Percentiles rank a stretch among this genome's conserved stretches.
Evolutionary conservation across 2,797 vertebrate species (phyloP).

Genomic region (Benthosema pterotum): DNA sequence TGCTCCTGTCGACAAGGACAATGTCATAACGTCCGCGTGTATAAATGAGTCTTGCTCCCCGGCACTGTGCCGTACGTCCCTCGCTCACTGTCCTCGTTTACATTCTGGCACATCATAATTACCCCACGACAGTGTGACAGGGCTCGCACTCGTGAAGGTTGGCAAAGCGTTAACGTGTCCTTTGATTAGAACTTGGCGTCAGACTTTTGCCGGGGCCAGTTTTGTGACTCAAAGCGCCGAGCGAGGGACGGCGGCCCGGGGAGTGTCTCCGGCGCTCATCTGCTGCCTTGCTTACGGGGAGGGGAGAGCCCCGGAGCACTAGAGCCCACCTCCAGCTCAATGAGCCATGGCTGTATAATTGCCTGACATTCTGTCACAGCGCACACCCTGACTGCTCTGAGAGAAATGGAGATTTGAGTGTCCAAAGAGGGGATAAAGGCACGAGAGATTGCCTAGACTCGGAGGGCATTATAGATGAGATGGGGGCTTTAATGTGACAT

Average conservation of each 20-base stretch:
- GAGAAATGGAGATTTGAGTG: constrained; percentile 75
- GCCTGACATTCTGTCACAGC: constrained; percentile 79
- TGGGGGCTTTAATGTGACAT: constrained; percentile 72
- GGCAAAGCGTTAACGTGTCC: constrained; percentile 61
- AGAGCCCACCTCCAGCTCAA: constrained; percentile 73
- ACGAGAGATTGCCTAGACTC: constrained; percentile 58
- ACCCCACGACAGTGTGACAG: constrained; percentile 60
- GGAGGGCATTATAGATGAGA: constrained; percentile 68
- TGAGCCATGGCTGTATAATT: constrained; percentile 80
- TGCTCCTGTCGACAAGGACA: too few species aligned
- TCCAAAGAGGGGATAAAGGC: constrained; percentile 74
- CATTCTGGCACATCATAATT: constrained; percentile 61
- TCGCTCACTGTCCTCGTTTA: constrained; percentile 52
- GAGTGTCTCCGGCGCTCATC: constrained; percentile 48
- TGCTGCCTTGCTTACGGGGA: constrained; percentile 60
- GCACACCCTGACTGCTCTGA: constrained; percentile 60
- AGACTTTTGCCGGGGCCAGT: constrained; percentile 44
- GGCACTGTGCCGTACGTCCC: constrained; percentile 61
- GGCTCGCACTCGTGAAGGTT: constrained; percentile 54
- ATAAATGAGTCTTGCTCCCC: neutral
- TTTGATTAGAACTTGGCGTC: constrained; percentile 69
- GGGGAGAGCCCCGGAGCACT: constrained; percentile 63
- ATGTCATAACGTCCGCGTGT: neutral
- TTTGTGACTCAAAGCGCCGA: constrained; percentile 53
- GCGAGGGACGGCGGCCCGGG: constrained; percentile 28